These are phyloP conservation scores for Orientallactaga bullata DNA, from an alignment of 2,113 vertebrate species.

Conservation along the genomic window DNA sequence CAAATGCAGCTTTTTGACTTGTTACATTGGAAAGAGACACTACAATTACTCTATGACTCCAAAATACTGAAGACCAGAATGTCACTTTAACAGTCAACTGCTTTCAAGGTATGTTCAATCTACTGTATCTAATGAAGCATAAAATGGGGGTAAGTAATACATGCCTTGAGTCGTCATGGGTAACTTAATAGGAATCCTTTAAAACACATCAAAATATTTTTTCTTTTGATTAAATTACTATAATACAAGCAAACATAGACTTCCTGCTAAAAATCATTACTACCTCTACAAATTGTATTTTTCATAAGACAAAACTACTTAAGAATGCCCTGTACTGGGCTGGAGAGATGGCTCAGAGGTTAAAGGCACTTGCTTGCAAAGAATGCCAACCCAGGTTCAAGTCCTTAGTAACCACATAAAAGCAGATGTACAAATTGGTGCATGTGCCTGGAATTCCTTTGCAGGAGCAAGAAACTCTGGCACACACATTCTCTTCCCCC, in stretches of 20 bases:
- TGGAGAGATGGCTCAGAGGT: too few relatives aligned
- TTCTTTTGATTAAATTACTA: constrained; percentile 72
- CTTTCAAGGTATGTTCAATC: constrained; percentile 82
- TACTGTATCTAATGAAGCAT: constrained; percentile 79
- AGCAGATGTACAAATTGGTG: too few relatives aligned
- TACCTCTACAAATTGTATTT: constrained; percentile 56
- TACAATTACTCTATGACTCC: constrained; percentile 76
- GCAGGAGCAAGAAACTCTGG: too few relatives aligned
- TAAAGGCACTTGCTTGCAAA: too few relatives aligned
- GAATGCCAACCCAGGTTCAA: too few relatives aligned
- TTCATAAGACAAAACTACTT: constrained; percentile 74
- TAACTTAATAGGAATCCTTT: constrained; percentile 53
- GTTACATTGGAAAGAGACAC: constrained; percentile 67
- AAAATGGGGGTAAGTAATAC: constrained; percentile 81
- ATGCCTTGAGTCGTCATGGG: constrained; percentile 82
- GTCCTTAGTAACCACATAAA: too few relatives aligned
- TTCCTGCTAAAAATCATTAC: constrained; percentile 39
- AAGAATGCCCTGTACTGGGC: constrained; percentile 34
- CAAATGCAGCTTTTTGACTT: constrained; percentile 76
- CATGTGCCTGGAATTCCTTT: too few relatives aligned
- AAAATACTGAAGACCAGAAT: constrained; percentile 74
- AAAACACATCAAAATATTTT: constrained; percentile 77
- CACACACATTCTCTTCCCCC: too few relatives aligned
- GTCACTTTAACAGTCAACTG: constrained; percentile 79
- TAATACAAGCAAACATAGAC: constrained; percentile 54